Conservation (phyloP, 1,140 invertebrate species). For the Neodiprion pinetum region DNA sequence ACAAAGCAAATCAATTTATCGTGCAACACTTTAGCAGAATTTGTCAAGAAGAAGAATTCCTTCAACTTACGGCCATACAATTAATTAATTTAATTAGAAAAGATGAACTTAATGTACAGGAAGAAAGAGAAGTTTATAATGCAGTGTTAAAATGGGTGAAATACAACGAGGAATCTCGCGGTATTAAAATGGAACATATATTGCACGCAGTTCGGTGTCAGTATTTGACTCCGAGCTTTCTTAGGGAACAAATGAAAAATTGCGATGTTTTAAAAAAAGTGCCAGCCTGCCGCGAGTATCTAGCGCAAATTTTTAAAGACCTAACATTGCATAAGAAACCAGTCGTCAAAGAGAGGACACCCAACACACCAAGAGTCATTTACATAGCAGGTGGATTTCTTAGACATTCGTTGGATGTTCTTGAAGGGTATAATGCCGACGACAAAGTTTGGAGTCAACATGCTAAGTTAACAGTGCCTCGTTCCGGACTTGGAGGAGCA, state of each 20-base stretch:
- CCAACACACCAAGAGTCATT: slow-evolving; percentile 86
- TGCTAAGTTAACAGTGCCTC: slow-evolving; percentile 78
- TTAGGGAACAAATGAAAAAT: slow-evolving; percentile 89
- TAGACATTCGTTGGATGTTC: slow-evolving; percentile 81
- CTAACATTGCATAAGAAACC: slow-evolving; percentile 83
- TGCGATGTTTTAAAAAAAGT: slow-evolving; percentile 88
- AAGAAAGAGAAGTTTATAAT: slow-evolving; percentile 90
- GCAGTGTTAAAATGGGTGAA: slow-evolving; percentile 91
- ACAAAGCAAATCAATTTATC: slow-evolving; percentile 89
- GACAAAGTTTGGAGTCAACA: slow-evolving; percentile 84
- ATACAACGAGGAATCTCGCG: slow-evolving; percentile 83
- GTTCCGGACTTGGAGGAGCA: slow-evolving; percentile 87
- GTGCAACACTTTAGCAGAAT: slow-evolving; percentile 90
- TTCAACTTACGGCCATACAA: slow-evolving; percentile 81
- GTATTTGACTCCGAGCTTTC: slow-evolving; percentile 88
- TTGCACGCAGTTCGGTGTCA: slow-evolving; percentile 88
- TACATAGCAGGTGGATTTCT: slow-evolving; percentile 91
- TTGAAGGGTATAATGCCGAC: slow-evolving; percentile 88
- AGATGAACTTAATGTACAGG: slow-evolving; percentile 89
- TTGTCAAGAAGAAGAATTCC: slow-evolving; percentile 89
- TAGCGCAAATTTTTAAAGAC: slow-evolving; percentile 89
- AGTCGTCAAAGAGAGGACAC: slow-evolving; percentile 80
- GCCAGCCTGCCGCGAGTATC: slow-evolving; percentile 87
- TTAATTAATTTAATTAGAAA: slow-evolving; percentile 81
- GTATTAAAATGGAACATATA: slow-evolving; percentile 86